Base-by-base conservation (phyloP, 1,140 invertebrate genomes). In the Heterodera schachtii region DNA sequence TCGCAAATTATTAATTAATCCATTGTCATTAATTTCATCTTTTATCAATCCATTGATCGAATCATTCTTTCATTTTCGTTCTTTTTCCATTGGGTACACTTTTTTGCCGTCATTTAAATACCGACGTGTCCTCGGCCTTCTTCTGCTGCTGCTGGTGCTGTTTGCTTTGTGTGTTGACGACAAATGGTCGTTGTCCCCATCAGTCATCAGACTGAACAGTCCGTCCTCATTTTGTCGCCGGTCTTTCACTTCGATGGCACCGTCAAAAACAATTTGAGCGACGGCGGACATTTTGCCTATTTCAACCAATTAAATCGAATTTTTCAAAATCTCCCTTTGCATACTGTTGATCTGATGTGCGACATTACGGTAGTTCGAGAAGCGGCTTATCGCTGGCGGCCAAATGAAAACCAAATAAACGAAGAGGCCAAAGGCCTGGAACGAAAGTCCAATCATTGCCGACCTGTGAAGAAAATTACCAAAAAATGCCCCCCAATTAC, bases 371-470 rank as follows among this genome's bases (percentile, higher is more conserved):
- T 80, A 80, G 64, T 9, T 8, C 1, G 46, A 46, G 46, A 80
- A 80, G 31, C 70, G 60, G 60, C 57, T 69, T 19, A 82, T 31
- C 16, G 81, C 70, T 41, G 57, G 71, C 21, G 79, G 57, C 78
- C 75, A 82, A 66, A 82, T 73, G 52, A 82, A 82, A 21, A 83
- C 13, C 41, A 82, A 46, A 43, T 81, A 82, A 21, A 82, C 60
- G 19, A 82, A 21, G 21, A 82, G 75, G 60, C 78, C 75, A 16
- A 75, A 60, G 57, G 57, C 43, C 41, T 83, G 66, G 41, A 82
- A 60, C 43, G 64, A 57, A 60, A 83, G 67, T 49, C 83, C 76
- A 52, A 84, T 73, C 16, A 47, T 5, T 19, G 57, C 57, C 4
- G 57, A 13, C 19, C 57, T 64, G 57, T 52, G 49, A 11, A 11